These are phyloP conservation scores for Candidula unifasciata DNA, from an alignment of 2,888 invertebrate species.

Conservation along the genomic window DNA sequence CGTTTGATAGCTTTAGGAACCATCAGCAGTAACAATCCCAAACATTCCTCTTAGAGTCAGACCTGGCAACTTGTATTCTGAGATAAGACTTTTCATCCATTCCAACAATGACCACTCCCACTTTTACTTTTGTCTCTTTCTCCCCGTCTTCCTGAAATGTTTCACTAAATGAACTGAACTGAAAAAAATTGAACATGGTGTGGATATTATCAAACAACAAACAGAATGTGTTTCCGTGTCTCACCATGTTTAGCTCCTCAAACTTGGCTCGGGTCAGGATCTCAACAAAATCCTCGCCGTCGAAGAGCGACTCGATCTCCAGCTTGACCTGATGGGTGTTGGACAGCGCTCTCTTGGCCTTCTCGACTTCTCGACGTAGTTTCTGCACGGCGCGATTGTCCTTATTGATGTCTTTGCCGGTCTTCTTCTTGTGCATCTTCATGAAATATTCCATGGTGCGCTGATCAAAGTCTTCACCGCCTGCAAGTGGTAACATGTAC, in stretches of 20 bases:
- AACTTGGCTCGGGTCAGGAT: conserved; percentile 98
- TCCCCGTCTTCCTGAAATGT: background rate
- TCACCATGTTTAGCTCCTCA: conserved; percentile 95
- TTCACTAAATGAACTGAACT: background rate
- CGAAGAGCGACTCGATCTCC: conserved; percentile 98
- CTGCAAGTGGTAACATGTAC: conserved; percentile 59
- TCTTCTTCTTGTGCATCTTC: conserved; percentile 98
- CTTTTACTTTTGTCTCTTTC: background rate
- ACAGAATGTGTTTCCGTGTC: conserved; percentile 43
- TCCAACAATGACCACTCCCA: background rate
- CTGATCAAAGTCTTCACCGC: conserved; percentile 99
- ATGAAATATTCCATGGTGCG: conserved; percentile 99
- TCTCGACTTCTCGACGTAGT: conserved; percentile 96
- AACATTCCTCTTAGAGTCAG: no score
- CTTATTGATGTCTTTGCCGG: conserved; percentile 96
- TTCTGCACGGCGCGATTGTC: conserved; percentile 96
- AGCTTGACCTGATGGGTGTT: conserved; percentile 96
- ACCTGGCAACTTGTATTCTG: no score
- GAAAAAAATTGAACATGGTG: background rate
- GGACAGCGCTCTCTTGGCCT: conserved; percentile 96
- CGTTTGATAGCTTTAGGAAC: no score
- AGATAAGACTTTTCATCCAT: background rate
- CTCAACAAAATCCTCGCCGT: conserved; percentile 98
- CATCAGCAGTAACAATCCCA: no score
- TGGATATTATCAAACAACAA: background rate